These are phyloP conservation scores for Beris morrisii DNA, from an alignment of 2,888 invertebrate species.

Conservation along the genomic window DNA sequence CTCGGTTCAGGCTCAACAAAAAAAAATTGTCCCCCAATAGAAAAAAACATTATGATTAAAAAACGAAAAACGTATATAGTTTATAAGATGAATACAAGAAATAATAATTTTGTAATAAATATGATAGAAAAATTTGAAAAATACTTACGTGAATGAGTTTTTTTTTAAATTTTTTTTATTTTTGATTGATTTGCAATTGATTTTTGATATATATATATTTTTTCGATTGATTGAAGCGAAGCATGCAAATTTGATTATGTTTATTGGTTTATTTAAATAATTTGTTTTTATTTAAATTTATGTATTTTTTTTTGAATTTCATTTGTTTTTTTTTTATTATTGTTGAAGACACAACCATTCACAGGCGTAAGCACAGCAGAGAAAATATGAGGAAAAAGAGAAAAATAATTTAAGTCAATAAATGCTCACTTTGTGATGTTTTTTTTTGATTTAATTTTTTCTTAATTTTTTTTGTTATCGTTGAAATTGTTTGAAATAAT, in stretches of 20 bases:
- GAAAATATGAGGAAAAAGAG: constrained; percentile 72
- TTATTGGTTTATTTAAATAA: constrained; percentile 13
- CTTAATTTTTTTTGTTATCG: constrained; percentile 17
- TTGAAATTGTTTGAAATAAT: constrained; percentile 27
- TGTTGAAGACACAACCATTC: constrained; percentile 80
- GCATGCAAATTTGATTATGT: constrained; percentile 40
- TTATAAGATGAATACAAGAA: not conserved
- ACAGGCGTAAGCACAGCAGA: constrained; percentile 82
- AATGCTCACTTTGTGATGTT: constrained; percentile 36
- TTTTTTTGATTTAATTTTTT: constrained; percentile 48
- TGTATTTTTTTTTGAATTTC: constrained; percentile 8
- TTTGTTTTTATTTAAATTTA: constrained; percentile 3
- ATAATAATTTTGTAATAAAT: constrained; percentile 11
- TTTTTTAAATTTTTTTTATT: constrained; percentile 31
- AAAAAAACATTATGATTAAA: too few relatives aligned
- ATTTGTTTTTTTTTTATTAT: constrained; percentile 36
- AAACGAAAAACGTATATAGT: not conserved
- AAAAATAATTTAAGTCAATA: constrained; percentile 64
- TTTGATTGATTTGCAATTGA: constrained; percentile 24
- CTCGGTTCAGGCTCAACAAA: too few relatives aligned
- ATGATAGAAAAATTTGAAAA: constrained; percentile 12
- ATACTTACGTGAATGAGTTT: constrained; percentile 39
- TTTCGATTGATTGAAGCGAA: constrained; percentile 39
- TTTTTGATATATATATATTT: constrained; percentile 32
- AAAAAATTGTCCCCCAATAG: too few relatives aligned